phyloP scores from a whole-genome alignment of 1,140 invertebrate species.

The Schlechtendalia chinensis region DNA sequence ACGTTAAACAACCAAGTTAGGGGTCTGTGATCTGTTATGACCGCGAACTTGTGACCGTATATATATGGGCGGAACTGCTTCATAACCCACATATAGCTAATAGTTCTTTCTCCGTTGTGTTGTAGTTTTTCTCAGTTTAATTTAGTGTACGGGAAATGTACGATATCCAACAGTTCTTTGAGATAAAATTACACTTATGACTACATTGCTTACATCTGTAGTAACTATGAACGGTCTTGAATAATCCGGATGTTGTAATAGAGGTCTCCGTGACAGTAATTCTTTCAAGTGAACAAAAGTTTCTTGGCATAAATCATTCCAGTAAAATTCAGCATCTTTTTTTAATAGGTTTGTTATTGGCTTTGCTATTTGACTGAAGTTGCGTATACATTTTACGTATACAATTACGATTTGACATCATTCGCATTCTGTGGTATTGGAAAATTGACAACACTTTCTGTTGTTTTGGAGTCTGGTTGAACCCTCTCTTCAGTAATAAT shows the following conservation, averaged over 20 bases:
- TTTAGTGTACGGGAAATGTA: constrained; percentile 57
- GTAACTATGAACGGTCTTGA: not conserved
- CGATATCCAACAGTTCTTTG: constrained; percentile 51
- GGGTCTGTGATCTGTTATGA: constrained; percentile 60
- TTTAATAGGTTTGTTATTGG: constrained; percentile 51
- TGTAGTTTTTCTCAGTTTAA: constrained; percentile 53
- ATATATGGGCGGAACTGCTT: constrained; percentile 59
- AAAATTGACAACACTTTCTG: constrained; percentile 54
- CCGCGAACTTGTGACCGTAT: constrained; percentile 58
- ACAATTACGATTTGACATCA: constrained; percentile 57
- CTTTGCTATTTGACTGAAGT: constrained; percentile 54
- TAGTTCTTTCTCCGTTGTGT: constrained; percentile 58
- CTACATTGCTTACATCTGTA: not conserved
- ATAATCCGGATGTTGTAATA: not conserved
- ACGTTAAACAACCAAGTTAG: constrained; percentile 58
- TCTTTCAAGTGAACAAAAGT: not conserved
- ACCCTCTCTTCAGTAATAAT: constrained; percentile 54
- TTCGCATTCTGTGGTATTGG: constrained; percentile 54
- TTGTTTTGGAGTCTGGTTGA: constrained; percentile 55
- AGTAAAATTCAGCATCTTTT: not conserved
- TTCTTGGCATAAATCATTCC: not conserved
- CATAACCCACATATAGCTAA: constrained; percentile 59
- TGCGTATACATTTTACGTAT: constrained; percentile 54
- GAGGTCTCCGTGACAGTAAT: not conserved
- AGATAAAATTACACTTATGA: constrained; percentile 44